A percentile compares a stretch with the other conserved stretches of the same genome.
These are phyloP conservation scores for Barbus barbus DNA, from an alignment of 2,113 vertebrate genomes.

Conservation along the genomic window DNA sequence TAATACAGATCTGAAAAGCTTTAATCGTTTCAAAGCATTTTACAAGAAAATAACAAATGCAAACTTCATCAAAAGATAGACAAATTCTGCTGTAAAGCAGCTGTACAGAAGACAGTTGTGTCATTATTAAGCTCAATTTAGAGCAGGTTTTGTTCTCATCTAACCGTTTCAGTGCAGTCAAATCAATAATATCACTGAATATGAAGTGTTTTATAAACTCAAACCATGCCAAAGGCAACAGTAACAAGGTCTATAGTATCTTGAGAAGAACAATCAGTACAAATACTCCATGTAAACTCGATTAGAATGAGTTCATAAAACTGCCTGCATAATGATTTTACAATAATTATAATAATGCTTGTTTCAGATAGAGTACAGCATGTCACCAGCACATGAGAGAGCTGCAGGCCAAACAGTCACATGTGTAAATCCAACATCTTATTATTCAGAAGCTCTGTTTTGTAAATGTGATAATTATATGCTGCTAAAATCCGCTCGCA, in stretches of 20 bases:
- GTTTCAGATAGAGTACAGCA: neutral
- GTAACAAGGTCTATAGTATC: neutral
- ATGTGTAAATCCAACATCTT: slow-evolving; percentile 62
- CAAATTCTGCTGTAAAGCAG: no score
- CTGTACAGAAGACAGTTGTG: no score
- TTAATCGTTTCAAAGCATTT: no score
- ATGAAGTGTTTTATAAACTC: neutral
- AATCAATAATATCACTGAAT: no score
- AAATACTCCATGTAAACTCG: neutral
- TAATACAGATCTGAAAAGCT: no score
- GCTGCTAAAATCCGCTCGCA: slow-evolving; percentile 66
- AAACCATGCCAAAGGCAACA: neutral
- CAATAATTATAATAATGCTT: neutral
- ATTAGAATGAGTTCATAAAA: neutral
- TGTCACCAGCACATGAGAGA: neutral
- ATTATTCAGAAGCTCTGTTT: slow-evolving; percentile 75
- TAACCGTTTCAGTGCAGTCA: neutral
- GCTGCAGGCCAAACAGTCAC: slow-evolving; percentile 41
- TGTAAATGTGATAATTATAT: slow-evolving; percentile 83
- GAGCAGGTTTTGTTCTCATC: neutral
- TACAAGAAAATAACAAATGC: no score
- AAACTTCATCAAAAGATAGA: no score
- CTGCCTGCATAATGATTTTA: neutral
- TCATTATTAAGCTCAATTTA: neutral
- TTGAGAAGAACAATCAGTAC: neutral